Evolutionary conservation across 2,797 vertebrate genomes (phyloP).

Genomic region (Esox lucius): DNA sequence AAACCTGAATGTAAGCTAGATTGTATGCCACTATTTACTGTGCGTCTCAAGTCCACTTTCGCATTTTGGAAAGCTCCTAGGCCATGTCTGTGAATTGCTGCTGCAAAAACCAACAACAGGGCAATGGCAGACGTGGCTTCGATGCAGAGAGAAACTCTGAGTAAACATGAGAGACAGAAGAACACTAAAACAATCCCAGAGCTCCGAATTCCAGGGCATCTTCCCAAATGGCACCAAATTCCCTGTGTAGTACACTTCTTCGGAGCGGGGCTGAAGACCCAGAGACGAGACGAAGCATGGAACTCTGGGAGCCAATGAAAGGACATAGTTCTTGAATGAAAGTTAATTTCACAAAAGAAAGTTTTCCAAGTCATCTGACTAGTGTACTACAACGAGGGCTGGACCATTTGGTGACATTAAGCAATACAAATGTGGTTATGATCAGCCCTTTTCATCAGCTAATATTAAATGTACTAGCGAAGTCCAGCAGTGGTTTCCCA

Average conservation of each 20-base stretch:
- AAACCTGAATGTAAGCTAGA: neutral
- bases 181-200: constrained; percentile 21
- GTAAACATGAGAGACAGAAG: constrained; percentile 28
- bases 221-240: constrained; percentile 11
- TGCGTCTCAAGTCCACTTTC: neutral
- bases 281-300: constrained; percentile 31
- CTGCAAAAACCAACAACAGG: constrained; percentile 20
- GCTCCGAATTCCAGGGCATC: constrained; percentile 16
- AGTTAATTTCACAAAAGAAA: neutral
- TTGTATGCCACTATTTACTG: neutral
- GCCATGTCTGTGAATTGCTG: constrained; percentile 3
- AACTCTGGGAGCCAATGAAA: constrained; percentile 18
- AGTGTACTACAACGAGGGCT: neutral
- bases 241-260: neutral
- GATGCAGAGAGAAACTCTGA: neutral
- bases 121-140: constrained; percentile 18
- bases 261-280: neutral
- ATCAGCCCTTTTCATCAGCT: neutral
- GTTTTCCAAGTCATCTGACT: neutral
- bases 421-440: neutral
- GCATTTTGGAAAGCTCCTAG: constrained; percentile 11
- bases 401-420: neutral
- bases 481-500: neutral
- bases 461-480: neutral
- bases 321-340: neutral